phyloP scores from a whole-genome alignment of 2,113 vertebrate genomes.

The Lycaon pictus region DNA sequence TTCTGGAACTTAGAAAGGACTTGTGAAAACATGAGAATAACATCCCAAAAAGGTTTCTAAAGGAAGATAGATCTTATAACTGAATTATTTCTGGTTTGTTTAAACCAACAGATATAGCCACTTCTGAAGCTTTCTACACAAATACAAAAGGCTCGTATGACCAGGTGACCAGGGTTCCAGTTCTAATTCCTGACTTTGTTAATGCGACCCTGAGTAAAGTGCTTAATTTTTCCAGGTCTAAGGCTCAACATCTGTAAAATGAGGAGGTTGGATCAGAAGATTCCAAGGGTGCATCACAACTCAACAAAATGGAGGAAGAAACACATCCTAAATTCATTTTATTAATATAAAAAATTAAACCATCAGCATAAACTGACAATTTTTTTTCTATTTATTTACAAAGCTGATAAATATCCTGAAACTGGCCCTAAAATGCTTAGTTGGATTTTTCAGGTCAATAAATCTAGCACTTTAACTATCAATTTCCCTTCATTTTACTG shows the following conservation, averaged over 20 bases:
- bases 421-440: slow-evolving; percentile 61
- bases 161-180: background rate
- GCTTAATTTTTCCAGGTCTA: slow-evolving; percentile 14
- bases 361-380: slow-evolving; percentile 31
- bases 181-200: background rate
- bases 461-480: slow-evolving; percentile 72
- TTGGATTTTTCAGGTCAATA: slow-evolving; percentile 71
- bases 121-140: background rate
- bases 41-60: slow-evolving; percentile 24
- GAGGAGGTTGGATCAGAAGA: background rate
- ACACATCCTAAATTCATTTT: slow-evolving; percentile 54
- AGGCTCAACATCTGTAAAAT: slow-evolving; percentile 31
- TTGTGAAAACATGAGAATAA: slow-evolving; percentile 25
- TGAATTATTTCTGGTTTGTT: background rate
- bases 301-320: slow-evolving; percentile 40
- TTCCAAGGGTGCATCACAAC: background rate
- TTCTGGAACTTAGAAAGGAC: slow-evolving; percentile 28
- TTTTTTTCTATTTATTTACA: slow-evolving; percentile 72
- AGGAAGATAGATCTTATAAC: slow-evolving; percentile 6
- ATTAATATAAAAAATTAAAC: slow-evolving; percentile 62
- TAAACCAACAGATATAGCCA: background rate
- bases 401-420: slow-evolving; percentile 70
- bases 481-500: slow-evolving; percentile 67
- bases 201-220: background rate
- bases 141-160: background rate